These are phyloP conservation scores for Mobula hypostoma DNA, from an alignment of 2,113 vertebrate species.

Conservation along the genomic window DNA sequence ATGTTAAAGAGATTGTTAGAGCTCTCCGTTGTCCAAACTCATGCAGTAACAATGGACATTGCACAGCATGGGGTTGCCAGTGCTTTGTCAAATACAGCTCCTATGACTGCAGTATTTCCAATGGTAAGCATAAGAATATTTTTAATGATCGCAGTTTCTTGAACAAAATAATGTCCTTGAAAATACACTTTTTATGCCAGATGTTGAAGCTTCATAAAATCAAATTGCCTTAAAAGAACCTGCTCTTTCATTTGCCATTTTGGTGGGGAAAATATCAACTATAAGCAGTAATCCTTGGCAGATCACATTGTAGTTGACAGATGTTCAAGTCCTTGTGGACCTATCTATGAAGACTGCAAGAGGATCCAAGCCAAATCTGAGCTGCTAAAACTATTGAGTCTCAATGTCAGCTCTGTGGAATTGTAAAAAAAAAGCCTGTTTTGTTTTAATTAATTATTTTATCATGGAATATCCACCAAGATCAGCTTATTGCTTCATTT, in stretches of 20 bases:
- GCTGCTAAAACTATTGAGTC: neutral
- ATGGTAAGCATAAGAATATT: slow-evolving; percentile 49
- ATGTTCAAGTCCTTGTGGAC: neutral
- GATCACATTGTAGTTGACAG: neutral
- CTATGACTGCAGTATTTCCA: slow-evolving; percentile 61
- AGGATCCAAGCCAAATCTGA: neutral
- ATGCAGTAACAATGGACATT: slow-evolving; percentile 60
- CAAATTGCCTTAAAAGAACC: neutral
- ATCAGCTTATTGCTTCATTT: neutral
- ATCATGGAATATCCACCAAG: neutral
- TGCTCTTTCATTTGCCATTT: neutral
- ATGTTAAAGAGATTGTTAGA: slow-evolving; percentile 46
- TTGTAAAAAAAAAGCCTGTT: neutral
- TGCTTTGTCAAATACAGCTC: slow-evolving; percentile 58
- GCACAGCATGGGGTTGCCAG: slow-evolving; percentile 61
- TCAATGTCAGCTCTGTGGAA: neutral
- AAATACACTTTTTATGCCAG: neutral
- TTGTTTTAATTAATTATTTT: neutral
- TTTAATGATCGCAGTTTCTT: neutral
- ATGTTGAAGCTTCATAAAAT: neutral
- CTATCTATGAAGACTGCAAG: neutral
- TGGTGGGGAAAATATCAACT: neutral
- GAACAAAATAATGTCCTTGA: neutral
- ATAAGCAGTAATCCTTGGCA: neutral
- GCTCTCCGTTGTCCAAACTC: slow-evolving; percentile 60